Evolutionary conservation across 2,888 invertebrate genomes (phyloP), one percentile per base, ranked within the genome.

Genomic region (Drosophila limbata): DNA sequence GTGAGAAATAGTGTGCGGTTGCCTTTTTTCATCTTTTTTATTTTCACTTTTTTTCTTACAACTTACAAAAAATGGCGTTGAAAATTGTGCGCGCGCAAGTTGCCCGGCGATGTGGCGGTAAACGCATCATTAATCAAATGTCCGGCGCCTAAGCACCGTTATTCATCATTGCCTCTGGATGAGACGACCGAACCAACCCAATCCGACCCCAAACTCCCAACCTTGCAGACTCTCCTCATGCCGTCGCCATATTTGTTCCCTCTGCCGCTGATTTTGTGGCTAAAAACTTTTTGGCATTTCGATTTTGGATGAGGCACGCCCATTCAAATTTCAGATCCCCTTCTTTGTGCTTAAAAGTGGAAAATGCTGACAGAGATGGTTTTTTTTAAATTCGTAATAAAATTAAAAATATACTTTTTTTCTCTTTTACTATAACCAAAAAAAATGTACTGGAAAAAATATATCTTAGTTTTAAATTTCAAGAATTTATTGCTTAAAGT

Each of bases 51-150:
- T 60, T 39, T 33, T 28, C 19, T 59, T 44, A 13, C 33, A 35
- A 15, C 21, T 21, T 13, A 25, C 42, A 73, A 77, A 85, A 84
- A 73, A 84, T 84, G 75, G 73, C 79, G 79, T 78, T 78, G 76
- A 81, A 78, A 84, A 84, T 69, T 70, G 57, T 89, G 79, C 71
- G 89, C 89, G 84, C 89, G 63, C 73, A 80, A 67, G 77, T 44
- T 59, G 53, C 39, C 44, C 55, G 25, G 45, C 35, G 50, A 47
- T 64, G 66, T 80, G 71, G 79, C 81, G 85, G 88, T 88, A 81
- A 87, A 88, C 87, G 90, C 90, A 90, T 87, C 87, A 89, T 87
- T 87, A 87, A 87, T 87, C 87, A 87, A 87, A 88, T 89, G 87
- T 90, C 87, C 87, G 77, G 75, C 76, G 77, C 82, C 81, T 90